phyloP scores from a whole-genome alignment of 53 echinoderm and acorn worm genomes.

The Paracentrotus lividus region DNA sequence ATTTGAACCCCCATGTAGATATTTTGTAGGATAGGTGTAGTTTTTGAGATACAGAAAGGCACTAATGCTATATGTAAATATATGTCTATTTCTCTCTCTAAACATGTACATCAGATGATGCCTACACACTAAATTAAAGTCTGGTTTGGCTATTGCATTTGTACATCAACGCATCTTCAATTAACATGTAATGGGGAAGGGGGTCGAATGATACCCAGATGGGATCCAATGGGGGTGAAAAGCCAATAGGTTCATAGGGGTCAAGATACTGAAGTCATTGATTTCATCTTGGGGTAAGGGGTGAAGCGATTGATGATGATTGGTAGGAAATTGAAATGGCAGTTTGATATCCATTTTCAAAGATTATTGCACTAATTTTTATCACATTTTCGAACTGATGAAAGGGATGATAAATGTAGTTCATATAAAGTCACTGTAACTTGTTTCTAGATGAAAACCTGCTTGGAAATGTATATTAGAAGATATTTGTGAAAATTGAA shows the following conservation, averaged over 20 bases:
- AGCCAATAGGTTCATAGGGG: background rate
- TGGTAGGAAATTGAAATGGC: background rate
- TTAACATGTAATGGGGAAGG: background rate
- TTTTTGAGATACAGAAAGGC: too few species aligned
- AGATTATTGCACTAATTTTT: background rate
- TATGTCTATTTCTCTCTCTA: too few species aligned
- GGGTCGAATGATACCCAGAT: background rate
- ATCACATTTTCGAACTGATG: background rate
- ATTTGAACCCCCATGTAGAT: background rate
- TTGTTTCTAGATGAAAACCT: background rate
- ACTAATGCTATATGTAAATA: too few species aligned
- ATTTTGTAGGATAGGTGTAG: background rate
- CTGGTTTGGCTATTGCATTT: background rate
- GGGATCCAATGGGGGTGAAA: background rate
- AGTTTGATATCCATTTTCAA: background rate
- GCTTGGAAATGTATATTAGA: background rate
- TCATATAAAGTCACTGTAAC: background rate
- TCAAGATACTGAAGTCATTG: background rate
- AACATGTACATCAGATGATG: too few species aligned
- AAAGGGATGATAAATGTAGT: too few species aligned
- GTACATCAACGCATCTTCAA: conserved; percentile 33
- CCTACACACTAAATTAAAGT: too few species aligned
- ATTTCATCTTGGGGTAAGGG: background rate
- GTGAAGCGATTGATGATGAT: background rate
- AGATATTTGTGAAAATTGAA: background rate